Conservation (phyloP, 2,113 vertebrate species). For the Ailuropoda melanoleuca region DNA sequence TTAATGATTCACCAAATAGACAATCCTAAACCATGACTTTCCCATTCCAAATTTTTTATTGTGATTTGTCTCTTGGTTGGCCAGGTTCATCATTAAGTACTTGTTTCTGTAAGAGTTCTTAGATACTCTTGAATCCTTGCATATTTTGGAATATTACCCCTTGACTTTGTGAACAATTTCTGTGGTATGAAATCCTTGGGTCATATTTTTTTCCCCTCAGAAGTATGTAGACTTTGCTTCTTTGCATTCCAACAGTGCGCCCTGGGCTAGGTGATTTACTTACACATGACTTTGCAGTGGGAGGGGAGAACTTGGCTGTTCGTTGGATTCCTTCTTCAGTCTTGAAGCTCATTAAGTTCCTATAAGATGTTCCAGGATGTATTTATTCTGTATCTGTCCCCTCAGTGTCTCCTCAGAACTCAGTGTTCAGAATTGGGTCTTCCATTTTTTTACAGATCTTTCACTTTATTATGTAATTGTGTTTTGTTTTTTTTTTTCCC, state of each 20-base stretch:
- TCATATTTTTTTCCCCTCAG: background rate
- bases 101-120: background rate
- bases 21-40: background rate
- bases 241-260: background rate
- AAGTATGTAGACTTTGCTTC: background rate
- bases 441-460: background rate
- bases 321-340: no score
- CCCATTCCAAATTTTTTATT: background rate
- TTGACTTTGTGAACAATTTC: background rate
- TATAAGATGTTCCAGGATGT: background rate
- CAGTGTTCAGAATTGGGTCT: background rate
- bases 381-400: background rate
- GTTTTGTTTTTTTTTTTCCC: background rate
- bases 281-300: background rate
- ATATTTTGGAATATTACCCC: background rate
- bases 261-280: no score
- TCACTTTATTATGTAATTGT: background rate
- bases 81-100: background rate
- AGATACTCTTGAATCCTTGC: background rate
- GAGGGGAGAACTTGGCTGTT: no score
- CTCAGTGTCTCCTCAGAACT: background rate
- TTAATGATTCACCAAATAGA: background rate
- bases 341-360: background rate
- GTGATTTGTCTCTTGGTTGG: background rate
- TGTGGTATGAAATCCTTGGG: background rate